Base-by-base conservation (phyloP, 2,113 vertebrate genomes). In the Passer montanus region DNA sequence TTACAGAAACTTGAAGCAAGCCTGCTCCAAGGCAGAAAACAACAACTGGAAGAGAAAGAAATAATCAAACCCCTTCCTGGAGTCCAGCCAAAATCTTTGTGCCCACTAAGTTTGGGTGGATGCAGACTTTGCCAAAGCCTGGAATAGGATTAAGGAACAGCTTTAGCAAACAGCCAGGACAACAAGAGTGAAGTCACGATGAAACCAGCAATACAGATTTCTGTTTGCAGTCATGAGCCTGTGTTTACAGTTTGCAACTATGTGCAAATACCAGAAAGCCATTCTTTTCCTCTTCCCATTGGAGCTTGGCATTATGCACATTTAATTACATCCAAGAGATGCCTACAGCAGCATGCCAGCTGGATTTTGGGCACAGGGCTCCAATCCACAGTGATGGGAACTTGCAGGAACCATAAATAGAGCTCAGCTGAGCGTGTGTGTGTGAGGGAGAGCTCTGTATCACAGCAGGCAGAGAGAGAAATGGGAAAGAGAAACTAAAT, bases 131-230 rank as follows among this genome's bases (percentile, higher is more conserved):
- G 73, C 76, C 78, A 91, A 87, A 90, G 88, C 69, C 86, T 93
- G 94, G 84, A 93, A 89, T 43, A 88, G 88, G 95, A 96, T 97
- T 95, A 96, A 95, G 95, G 58, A 78, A 47, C 84, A 96, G 94
- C 90, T 96, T 97, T 80, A 94, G 95, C 95, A 97, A 97, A 97
- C 94, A 95, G 83, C 55, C 94, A 89, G 93, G 74, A 89, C 84
- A 92, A 96, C 84, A 94, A 67, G 82, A 90, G 92, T 10, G 75
- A 96, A 95, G 94, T 83, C 83, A 59, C 0, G 68, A 95, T 37
- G 84, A 96, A 94, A 90, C 37, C 84, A 74, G 78, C 0, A 1
- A 66, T 31, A 87, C 21, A 70, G 86, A 70, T 58, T 58, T 47
- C 82, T 93, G 94, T 94, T 95, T 95, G 97, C 95, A 84, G 87